These are phyloP conservation scores for Laterallus jamaicensis DNA, from an alignment of 2,113 vertebrate genomes.

Conservation along the genomic window DNA sequence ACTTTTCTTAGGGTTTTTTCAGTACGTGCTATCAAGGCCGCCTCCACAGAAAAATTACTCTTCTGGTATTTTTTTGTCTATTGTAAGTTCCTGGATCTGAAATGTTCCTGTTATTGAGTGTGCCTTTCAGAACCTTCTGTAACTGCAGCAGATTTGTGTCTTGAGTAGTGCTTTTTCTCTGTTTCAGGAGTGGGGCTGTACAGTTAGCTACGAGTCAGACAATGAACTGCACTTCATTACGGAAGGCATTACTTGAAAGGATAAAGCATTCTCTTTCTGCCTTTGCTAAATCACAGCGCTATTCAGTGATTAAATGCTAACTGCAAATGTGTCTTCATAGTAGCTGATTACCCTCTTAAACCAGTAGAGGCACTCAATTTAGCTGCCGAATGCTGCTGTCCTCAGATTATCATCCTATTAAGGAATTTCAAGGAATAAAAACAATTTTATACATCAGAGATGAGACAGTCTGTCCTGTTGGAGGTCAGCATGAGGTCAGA, in stretches of 20 bases:
- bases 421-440: constrained; percentile 38
- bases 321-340: neutral
- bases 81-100: neutral
- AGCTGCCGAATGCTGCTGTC: neutral
- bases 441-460: constrained; percentile 1
- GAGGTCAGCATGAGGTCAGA: neutral
- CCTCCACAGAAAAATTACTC: neutral
- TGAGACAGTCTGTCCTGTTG: neutral
- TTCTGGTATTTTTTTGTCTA: neutral
- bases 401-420: neutral
- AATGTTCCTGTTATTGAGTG: neutral
- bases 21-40: neutral
- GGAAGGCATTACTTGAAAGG: neutral
- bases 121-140: neutral
- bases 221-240: neutral
- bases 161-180: neutral
- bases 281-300: neutral
- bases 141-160: neutral
- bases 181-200: neutral
- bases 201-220: neutral
- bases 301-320: neutral
- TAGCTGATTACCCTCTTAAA: neutral
- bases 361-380: neutral
- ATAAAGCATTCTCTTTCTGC: neutral
- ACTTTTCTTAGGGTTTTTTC: neutral